Evolutionary conservation across 2,888 invertebrate genomes (phyloP).

Genomic region (Ormyrus thymus): DNA sequence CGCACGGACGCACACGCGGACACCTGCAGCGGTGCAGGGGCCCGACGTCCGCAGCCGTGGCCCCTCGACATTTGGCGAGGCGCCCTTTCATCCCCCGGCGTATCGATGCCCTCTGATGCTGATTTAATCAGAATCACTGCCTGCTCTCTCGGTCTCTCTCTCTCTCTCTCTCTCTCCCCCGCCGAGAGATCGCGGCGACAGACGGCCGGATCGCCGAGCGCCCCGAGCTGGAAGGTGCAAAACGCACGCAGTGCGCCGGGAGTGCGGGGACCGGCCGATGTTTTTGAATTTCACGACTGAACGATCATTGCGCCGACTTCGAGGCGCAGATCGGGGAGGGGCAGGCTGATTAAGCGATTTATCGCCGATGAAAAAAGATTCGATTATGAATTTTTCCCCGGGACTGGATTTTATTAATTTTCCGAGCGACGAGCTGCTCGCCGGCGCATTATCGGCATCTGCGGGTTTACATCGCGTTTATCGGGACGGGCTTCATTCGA

Average conservation of each 20-base stretch:
- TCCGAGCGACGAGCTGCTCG: too few relatives aligned
- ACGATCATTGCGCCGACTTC: slow-evolving; percentile 28
- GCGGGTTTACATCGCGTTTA: too few relatives aligned
- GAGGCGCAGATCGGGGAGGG: too few relatives aligned
- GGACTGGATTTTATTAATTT: too few relatives aligned
- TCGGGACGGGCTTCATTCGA: too few relatives aligned
- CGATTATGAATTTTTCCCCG: too few relatives aligned
- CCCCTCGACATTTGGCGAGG: slow-evolving; percentile 70
- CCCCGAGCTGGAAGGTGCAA: neutral
- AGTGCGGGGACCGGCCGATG: neutral
- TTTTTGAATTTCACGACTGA: slow-evolving; percentile 47
- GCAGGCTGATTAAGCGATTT: too few relatives aligned
- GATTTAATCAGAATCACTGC: slow-evolving; percentile 72
- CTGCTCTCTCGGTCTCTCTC: slow-evolving; percentile 29
- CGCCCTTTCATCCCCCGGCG: slow-evolving; percentile 57
- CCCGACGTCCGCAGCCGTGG: neutral
- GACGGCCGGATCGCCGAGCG: neutral
- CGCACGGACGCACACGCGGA: neutral
- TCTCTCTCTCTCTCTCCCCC: neutral
- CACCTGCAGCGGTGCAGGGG: neutral
- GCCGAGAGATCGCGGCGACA: neutral
- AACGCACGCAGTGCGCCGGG: slow-evolving; percentile 11
- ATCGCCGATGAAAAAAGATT: too few relatives aligned
- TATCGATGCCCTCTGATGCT: slow-evolving; percentile 68
- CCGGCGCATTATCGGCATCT: too few relatives aligned